Percentiles rank a stretch among this genome's conserved stretches.
Conservation (phyloP, 2,888 invertebrate species). For the Heliconius ismenius region DNA sequence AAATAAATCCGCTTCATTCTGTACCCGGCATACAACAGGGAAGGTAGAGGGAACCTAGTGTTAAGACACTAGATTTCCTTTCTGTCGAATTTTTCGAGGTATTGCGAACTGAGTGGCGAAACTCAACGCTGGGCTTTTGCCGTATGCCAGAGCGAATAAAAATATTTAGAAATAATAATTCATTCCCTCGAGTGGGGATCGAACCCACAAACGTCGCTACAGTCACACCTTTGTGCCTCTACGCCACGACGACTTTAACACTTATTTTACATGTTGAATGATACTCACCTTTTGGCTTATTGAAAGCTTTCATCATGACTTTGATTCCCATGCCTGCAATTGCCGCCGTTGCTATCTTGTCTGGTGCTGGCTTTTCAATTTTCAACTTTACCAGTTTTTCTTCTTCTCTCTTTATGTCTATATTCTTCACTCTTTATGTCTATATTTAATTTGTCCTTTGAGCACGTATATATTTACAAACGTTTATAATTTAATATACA, state of each 20-base stretch:
- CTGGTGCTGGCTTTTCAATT: slow-evolving; percentile 62
- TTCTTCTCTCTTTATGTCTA: too few relatives aligned
- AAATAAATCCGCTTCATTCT: background rate
- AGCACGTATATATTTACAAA: slow-evolving; percentile 44
- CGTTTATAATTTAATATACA: slow-evolving; percentile 44
- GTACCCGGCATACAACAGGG: background rate
- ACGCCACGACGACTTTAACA: background rate
- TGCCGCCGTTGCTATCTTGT: slow-evolving; percentile 70
- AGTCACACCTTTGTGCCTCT: background rate
- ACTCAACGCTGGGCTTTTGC: background rate
- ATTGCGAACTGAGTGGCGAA: background rate
- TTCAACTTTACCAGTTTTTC: slow-evolving; percentile 52
- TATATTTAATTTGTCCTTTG: slow-evolving; percentile 46
- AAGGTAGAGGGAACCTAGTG: background rate
- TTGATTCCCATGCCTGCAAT: slow-evolving; percentile 92
- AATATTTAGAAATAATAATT: background rate
- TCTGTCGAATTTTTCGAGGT: background rate
- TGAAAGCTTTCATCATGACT: slow-evolving; percentile 92
- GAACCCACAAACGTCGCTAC: background rate
- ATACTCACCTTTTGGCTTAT: slow-evolving; percentile 89
- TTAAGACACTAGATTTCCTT: background rate
- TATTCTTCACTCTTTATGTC: too few relatives aligned
- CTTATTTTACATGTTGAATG: background rate
- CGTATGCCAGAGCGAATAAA: background rate
- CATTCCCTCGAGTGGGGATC: background rate